Conservation (phyloP, 2,797 vertebrate species). For the Pseudochromis fuscus region DNA sequence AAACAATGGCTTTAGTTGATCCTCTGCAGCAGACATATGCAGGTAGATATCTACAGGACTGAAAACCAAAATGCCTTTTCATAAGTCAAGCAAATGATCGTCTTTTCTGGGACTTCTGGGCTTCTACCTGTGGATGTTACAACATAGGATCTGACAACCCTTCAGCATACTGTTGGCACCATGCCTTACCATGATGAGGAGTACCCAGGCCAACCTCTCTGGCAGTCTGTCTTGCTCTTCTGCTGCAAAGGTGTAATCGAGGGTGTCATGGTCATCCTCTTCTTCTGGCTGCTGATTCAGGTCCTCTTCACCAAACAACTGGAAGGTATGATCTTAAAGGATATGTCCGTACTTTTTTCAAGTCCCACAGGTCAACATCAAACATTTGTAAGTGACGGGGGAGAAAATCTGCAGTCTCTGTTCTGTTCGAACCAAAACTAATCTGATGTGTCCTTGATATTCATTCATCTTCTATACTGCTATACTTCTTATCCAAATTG, state of each 20-base stretch:
- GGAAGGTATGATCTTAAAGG: conserved; percentile 75
- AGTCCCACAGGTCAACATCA: no score
- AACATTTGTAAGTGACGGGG: no score
- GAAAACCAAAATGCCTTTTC: conserved; percentile 24
- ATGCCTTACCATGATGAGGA: conserved; percentile 82
- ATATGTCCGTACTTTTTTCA: not conserved
- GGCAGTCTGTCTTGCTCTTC: conserved; percentile 84
- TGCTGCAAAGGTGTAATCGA: conserved; percentile 87
- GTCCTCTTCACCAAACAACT: conserved; percentile 86
- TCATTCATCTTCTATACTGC: no score
- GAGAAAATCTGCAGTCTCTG: no score
- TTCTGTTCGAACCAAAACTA: no score
- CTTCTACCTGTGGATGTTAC: conserved; percentile 38
- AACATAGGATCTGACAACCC: conserved; percentile 18
- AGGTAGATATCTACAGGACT: conserved; percentile 4
- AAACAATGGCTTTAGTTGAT: conserved; percentile 38
- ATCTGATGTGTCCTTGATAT: no score
- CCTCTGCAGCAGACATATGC: conserved; percentile 5
- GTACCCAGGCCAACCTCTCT: conserved; percentile 79
- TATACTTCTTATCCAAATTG: no score
- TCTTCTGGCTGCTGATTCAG: conserved; percentile 86
- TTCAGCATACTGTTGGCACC: conserved; percentile 26
- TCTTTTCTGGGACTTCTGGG: conserved; percentile 22
- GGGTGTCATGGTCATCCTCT: conserved; percentile 84
- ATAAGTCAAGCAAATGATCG: conserved; percentile 3